A percentile compares a stretch with the other conserved stretches of the same genome.
These are phyloP conservation scores for Anarhynchus alexandrinus DNA, from an alignment of 2,113 vertebrate genomes.

Conservation along the genomic window DNA sequence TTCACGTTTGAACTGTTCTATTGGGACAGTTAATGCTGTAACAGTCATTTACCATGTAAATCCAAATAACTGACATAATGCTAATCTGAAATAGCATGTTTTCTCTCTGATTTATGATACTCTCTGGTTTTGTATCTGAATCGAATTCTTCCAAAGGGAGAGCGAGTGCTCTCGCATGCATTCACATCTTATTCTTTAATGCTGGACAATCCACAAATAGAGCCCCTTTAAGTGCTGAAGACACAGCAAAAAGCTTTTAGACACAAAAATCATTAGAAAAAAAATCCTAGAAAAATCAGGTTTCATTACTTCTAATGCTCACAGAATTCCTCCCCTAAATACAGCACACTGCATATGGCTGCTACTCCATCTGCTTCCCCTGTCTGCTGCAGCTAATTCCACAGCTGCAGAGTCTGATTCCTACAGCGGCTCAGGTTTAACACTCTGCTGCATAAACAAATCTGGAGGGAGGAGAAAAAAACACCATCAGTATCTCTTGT, in stretches of 20 bases:
- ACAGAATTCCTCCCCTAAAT: neutral
- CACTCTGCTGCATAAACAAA: neutral
- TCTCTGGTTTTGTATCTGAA: neutral
- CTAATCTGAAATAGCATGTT: neutral
- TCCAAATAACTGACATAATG: neutral
- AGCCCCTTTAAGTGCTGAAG: neutral
- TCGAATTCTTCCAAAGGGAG: neutral
- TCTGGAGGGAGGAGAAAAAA: neutral
- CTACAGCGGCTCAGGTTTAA: neutral
- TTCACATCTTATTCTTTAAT: neutral
- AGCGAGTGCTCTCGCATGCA: neutral
- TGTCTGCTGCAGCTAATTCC: neutral
- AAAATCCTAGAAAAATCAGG: neutral
- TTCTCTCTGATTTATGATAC: neutral
- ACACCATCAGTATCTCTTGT: neutral
- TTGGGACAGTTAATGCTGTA: neutral
- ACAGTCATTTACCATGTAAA: neutral
- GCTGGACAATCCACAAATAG: neutral
- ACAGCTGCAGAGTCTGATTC: neutral
- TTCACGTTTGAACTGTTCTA: neutral
- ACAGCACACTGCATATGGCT: neutral
- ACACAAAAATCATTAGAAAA: neutral
- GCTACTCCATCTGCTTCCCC: neutral
- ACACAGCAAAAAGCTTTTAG: neutral
- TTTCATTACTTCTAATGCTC: neutral